These are phyloP conservation scores for Columba guinea DNA, from an alignment of 2,797 vertebrate species.

Conservation along the genomic window DNA sequence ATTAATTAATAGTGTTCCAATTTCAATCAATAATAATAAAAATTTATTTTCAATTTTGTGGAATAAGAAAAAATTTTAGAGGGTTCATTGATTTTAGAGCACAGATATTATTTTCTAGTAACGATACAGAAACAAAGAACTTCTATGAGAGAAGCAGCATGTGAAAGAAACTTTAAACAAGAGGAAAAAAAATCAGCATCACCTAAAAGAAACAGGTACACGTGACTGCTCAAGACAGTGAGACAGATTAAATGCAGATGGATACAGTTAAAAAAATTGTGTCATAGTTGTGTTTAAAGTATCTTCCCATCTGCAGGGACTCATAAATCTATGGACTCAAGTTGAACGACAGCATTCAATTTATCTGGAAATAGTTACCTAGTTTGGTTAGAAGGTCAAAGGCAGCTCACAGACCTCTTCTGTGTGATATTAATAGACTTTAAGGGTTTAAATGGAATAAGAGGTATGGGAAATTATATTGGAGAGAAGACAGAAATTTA, in stretches of 20 bases:
- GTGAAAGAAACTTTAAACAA: neutral
- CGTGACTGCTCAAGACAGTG: neutral
- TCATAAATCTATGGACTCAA: neutral
- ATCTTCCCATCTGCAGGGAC: neutral
- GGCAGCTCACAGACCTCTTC: neutral
- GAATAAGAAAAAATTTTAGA: neutral
- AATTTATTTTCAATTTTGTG: conserved; percentile 20
- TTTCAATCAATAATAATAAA: conserved; percentile 6
- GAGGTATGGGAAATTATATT: neutral
- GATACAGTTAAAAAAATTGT: neutral
- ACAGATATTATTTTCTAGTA: neutral
- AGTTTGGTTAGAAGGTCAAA: neutral
- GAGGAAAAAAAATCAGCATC: neutral
- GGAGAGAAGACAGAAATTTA: neutral
- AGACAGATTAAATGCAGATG: neutral
- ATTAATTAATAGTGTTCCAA: neutral
- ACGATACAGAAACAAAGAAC: neutral
- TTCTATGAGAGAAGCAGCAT: neutral
- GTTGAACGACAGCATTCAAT: neutral
- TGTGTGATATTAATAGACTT: neutral
- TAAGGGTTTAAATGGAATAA: neutral
- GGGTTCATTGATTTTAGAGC: neutral
- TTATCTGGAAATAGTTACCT: neutral
- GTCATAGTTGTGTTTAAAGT: neutral
- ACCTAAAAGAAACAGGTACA: neutral